Evolutionary conservation across 2,888 invertebrate species (phyloP).

Genomic region (Volucella zonaria): DNA sequence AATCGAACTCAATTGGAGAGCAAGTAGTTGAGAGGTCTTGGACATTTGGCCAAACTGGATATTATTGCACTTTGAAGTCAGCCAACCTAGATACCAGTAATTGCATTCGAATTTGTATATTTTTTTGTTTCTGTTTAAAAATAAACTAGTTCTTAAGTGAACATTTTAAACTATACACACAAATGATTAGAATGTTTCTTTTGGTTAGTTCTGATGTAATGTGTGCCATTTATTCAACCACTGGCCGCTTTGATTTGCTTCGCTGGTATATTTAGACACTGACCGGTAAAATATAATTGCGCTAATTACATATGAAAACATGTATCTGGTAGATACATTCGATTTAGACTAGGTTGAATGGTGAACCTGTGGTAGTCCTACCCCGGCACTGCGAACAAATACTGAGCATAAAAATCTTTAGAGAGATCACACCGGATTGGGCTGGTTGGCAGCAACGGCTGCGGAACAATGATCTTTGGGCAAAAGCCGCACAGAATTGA

Average conservation of each 20-base stretch:
- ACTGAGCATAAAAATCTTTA: slow-evolving; percentile 52
- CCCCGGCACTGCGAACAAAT: slow-evolving; percentile 37
- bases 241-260: slow-evolving; percentile 34
- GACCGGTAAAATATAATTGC: slow-evolving; percentile 69
- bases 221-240: slow-evolving; percentile 41
- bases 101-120: slow-evolving; percentile 40
- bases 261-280: slow-evolving; percentile 51
- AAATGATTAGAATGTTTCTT: slow-evolving; percentile 50
- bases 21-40: slow-evolving; percentile 59
- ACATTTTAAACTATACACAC: slow-evolving; percentile 23
- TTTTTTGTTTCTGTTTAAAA: slow-evolving; percentile 20
- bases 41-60: slow-evolving; percentile 65
- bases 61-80: slow-evolving; percentile 64
- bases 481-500: slow-evolving; percentile 12
- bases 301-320: slow-evolving; percentile 65
- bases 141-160: slow-evolving; percentile 53
- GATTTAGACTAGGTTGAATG: slow-evolving; percentile 21
- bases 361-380: slow-evolving; percentile 38
- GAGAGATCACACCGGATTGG: slow-evolving; percentile 35
- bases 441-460: not conserved
- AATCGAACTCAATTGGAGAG: slow-evolving; percentile 21
- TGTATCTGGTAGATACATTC: slow-evolving; percentile 19
- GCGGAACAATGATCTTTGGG: slow-evolving; percentile 63
- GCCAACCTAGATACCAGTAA: slow-evolving; percentile 61
- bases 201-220: slow-evolving; percentile 58